phyloP scores from a whole-genome alignment of 2,888 invertebrate genomes.

The Eugnorisma glareosa region DNA sequence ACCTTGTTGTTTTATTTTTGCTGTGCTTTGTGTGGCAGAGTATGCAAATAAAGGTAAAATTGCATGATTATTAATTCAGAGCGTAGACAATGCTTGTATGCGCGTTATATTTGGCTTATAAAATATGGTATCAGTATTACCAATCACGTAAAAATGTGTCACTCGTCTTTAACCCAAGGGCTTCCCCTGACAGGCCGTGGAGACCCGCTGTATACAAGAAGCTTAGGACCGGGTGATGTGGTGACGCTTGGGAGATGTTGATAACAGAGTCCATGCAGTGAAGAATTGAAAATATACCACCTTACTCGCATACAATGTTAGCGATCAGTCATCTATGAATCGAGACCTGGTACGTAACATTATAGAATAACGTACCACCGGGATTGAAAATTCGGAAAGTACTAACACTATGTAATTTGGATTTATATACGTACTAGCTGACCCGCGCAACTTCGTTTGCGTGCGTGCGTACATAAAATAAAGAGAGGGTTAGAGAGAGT shows the following conservation, averaged over 20 bases:
- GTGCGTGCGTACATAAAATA: too few species aligned
- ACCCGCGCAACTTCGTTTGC: too few species aligned
- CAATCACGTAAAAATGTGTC: too few species aligned
- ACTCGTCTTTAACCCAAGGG: background rate
- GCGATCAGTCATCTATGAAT: background rate
- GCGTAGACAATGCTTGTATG: background rate
- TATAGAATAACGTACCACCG: background rate
- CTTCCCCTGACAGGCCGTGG: background rate
- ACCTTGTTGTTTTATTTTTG: background rate
- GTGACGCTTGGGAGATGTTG: background rate
- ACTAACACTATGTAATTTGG: constrained; percentile 18
- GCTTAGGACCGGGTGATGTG: background rate
- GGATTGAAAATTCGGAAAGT: background rate
- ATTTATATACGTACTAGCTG: too few species aligned
- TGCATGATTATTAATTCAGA: background rate
- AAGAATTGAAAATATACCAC: background rate
- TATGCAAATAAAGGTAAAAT: background rate
- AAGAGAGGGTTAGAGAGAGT: too few species aligned
- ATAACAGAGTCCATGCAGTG: background rate
- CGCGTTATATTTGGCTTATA: background rate
- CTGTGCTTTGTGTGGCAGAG: background rate
- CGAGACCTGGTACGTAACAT: background rate
- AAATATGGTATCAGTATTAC: too few species aligned
- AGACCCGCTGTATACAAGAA: background rate
- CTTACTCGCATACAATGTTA: background rate